Percentiles rank a stretch among this genome's conserved stretches.
These are phyloP conservation scores for Sparidentex hasta DNA, from an alignment of 2,797 vertebrate species.

Conservation along the genomic window DNA sequence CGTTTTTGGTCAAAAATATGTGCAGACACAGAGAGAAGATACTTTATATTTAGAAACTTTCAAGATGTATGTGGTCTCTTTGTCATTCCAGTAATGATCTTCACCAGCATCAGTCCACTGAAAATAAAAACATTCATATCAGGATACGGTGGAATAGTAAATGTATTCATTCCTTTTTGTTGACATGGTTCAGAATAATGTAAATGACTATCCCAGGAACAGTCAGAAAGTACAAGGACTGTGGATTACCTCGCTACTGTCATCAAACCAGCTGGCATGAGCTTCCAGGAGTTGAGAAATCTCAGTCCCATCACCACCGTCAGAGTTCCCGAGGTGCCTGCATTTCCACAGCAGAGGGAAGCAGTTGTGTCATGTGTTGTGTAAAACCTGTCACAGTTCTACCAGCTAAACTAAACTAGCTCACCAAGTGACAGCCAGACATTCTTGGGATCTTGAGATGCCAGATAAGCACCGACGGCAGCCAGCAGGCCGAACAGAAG, in stretches of 20 bases:
- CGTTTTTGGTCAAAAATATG: background rate
- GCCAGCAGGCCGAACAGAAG: constrained; percentile 92
- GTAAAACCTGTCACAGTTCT: background rate
- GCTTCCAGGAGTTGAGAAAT: constrained; percentile 91
- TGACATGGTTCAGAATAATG: background rate
- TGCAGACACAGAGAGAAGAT: background rate
- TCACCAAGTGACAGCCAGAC: constrained; percentile 92
- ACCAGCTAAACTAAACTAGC: constrained; percentile 48
- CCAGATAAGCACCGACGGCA: constrained; percentile 90
- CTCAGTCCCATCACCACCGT: constrained; percentile 92
- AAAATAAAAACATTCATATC: constrained; percentile 59
- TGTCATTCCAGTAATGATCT: constrained; percentile 82
- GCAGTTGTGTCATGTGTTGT: background rate
- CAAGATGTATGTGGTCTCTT: constrained; percentile 77
- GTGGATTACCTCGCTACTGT: constrained; percentile 87
- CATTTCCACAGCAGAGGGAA: constrained; percentile 48
- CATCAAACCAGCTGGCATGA: constrained; percentile 94
- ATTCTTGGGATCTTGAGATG: constrained; percentile 89
- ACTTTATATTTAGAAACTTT: constrained; percentile 10
- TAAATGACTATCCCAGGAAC: background rate
- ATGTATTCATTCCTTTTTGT: background rate
- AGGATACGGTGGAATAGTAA: background rate
- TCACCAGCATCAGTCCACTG: constrained; percentile 91
- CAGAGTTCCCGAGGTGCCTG: constrained; percentile 90
- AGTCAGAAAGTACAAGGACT: background rate